Conservation (phyloP, 2,888 invertebrate species). For the Dryadula phaetusa region DNA sequence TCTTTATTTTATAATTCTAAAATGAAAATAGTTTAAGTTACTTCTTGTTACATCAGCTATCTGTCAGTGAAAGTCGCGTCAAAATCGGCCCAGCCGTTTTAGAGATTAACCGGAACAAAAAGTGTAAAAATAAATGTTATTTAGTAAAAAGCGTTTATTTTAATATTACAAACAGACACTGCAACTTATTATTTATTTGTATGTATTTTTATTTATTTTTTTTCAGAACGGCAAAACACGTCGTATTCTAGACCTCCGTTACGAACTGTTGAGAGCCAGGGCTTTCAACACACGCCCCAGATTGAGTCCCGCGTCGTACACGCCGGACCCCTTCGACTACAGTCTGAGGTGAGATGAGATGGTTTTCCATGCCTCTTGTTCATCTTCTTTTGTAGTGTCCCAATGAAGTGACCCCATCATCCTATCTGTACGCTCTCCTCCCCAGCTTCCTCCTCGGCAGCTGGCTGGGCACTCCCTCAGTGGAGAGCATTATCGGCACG, state of each 20-base stretch:
- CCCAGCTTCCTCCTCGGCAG: conserved; percentile 66
- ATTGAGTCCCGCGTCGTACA: conserved; percentile 88
- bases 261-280: conserved; percentile 92
- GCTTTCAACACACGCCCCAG: conserved; percentile 75
- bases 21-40: too few species aligned
- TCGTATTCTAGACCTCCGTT: conserved; percentile 89
- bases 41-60: too few species aligned
- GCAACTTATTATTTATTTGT: background rate
- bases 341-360: conserved; percentile 89
- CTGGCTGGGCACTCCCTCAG: conserved; percentile 62
- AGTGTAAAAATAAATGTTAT: too few species aligned
- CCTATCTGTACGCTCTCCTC: too few species aligned
- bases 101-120: too few species aligned
- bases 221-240: conserved; percentile 47
- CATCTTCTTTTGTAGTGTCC: conserved; percentile 22
- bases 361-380: too few species aligned
- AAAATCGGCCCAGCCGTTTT: too few species aligned
- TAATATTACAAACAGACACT: too few species aligned
- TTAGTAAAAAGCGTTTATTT: too few species aligned
- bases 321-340: conserved; percentile 92
- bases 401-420: too few species aligned
- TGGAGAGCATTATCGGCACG: conserved; percentile 80
- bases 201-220: background rate
- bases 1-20: too few species aligned
- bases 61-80: too few species aligned